Base-by-base conservation (phyloP, 1,140 invertebrate species). In the Nephila pilipes region DNA sequence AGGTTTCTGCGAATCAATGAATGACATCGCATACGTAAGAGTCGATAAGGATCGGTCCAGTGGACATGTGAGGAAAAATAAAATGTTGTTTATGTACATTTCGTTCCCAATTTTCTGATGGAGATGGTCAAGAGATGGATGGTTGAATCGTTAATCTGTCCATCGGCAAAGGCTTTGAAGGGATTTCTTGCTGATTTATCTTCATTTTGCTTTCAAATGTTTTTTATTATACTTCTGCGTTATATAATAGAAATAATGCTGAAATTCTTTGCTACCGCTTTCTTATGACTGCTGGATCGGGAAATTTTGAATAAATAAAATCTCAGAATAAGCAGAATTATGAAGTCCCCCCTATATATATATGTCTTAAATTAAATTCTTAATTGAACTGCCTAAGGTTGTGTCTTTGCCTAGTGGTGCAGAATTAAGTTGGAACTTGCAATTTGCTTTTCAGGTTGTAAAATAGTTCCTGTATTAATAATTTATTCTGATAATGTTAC, bases 71-170 rank as follows among this genome's bases (percentile, higher is more conserved):
- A 55, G 55, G 29, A 46, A 83, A n/a, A 54, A 83, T 54, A 55
- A 83, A 54, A 83, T 38, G 80, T 54, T 83, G 38, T 83, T 83
- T 83, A 83, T 83, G 80, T 83, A 25, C 38, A 22, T 10, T 83
- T 83, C 46, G 38, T 22, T 29, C 80, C 80, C n/a, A 38, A 75
- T 54, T 83, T 83, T 46, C 46, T 55, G 54, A 55, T 83, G 80
- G 36, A 83, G 38, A 38, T 38, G 80, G 38, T 32, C 80, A 25
- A 83, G 32, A 87, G 85, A 87, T 60, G 85, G 85, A 87, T 87
- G 85, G 85, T 1, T 22, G 54, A 87, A 63, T 87, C 58, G n/a
- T 87, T 60, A 87, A 87, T 87, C 85, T 87, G 85, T 87, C 85
- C 85, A 87, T 60, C 85, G 85, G 85, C 85, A 32, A 18, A 29